Evolutionary conservation across 2,113 vertebrate genomes (phyloP), one percentile per base, ranked within the genome.

Genomic region (Bos taurus): DNA sequence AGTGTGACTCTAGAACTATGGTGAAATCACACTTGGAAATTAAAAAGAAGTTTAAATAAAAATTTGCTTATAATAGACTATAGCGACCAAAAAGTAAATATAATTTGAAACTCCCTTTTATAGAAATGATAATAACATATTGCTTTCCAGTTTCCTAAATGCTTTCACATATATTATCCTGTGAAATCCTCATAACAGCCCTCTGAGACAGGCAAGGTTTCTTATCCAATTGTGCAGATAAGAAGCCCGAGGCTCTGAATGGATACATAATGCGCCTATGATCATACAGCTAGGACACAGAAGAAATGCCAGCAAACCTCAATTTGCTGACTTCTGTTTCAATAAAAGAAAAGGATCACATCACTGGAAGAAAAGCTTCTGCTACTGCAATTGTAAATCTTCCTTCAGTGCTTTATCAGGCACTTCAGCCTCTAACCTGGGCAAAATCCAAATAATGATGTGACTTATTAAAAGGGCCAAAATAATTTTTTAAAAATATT

Each of bases 11-110:
- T 87, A 93, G 36, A 97, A 93, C 67, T 93, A 78, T 28, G 21
- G 56, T 93, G 50, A 96, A 97, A 81, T 94, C 46, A 60, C 40
- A 96, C 80, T 94, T 95, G 82, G 23, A 94, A 97, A 88, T 91
- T 96, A 40, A 57, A 90, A 93, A 96, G 7, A 86, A 77, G 2
- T 84, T 92, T 87, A 90, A 96, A 91, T 52, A 84, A 6, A 94
- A 26, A 81, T 48, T 50, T 78, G 96, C 36, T 94, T 96, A 82
- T 40, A 88, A 56, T 13, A 94, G 25, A 92, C 23, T 40, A 64
- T 4, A 95, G 50, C 5, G 15, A 97, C 77, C 64, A 94, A 94
- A 92, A 83, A 89, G 48, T 67, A 95, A 92, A 78, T 90, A 96
- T 82, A 54, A 82, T 67, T 78, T 97, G 88, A 95, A 95, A 88